phyloP scores from a whole-genome alignment of 2,888 invertebrate species.

The Hemithea aestivaria region DNA sequence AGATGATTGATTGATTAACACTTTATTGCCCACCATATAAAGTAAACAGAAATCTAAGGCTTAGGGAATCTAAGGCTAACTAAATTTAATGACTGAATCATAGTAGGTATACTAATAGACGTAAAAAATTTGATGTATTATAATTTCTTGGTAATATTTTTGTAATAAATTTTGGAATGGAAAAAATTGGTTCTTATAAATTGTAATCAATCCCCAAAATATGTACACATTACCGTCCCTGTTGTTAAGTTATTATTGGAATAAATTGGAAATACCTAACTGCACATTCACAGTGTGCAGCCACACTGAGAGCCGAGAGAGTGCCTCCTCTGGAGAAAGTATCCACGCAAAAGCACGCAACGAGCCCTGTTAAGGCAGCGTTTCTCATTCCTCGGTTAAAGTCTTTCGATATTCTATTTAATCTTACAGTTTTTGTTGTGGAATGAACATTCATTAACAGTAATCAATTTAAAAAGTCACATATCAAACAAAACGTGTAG shows the following conservation, averaged over 20 bases:
- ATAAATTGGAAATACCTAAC: slow-evolving; percentile 30
- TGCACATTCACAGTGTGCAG: slow-evolving; percentile 41
- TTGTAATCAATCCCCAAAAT: slow-evolving; percentile 4
- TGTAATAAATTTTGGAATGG: too few species aligned
- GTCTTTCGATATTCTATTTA: slow-evolving; percentile 23
- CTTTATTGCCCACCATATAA: too few species aligned
- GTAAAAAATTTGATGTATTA: too few species aligned
- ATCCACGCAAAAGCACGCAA: slow-evolving; percentile 41
- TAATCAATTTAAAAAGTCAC: too few species aligned
- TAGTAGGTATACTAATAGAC: too few species aligned
- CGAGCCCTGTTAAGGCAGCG: slow-evolving; percentile 65
- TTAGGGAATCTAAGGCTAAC: too few species aligned
- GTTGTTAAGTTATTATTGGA: slow-evolving; percentile 24
- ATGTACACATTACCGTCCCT: slow-evolving; percentile 7
- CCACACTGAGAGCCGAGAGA: slow-evolving; percentile 36
- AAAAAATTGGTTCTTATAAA: not conserved
- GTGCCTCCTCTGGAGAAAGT: slow-evolving; percentile 59
- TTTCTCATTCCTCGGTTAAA: slow-evolving; percentile 60
- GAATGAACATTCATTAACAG: too few species aligned
- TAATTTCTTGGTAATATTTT: too few species aligned
- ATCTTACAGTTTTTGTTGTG: slow-evolving; percentile 1
- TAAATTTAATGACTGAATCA: too few species aligned
- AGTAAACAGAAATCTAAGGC: too few species aligned
- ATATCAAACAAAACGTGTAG: too few species aligned
- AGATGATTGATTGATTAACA: too few species aligned